Evolutionary conservation across 2,113 vertebrate species (phyloP).

Genomic region (Felis catus): F.catus_Fca126_mat1.0 CM031413.1:102245501-102246000

Average conservation of each 20-base stretch:
- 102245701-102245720: conserved; percentile 23
- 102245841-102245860: not conserved
- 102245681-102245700: not conserved
- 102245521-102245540: not conserved
- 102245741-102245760: not conserved
- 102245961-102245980: conserved; percentile 76
- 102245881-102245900: conserved; percentile 49
- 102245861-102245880: conserved; percentile 47
- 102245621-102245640: not conserved
- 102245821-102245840: not conserved
- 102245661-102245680: not conserved
- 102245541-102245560: not conserved
- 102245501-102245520: not conserved
- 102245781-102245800: not conserved
- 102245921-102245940: conserved; percentile 65
- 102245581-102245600: not conserved
- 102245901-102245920: conserved; percentile 62
- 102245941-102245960: conserved; percentile 78
- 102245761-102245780: not conserved
- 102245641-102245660: not conserved
- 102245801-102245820: not conserved
- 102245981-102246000: conserved; percentile 74
- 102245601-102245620: not conserved
- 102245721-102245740: not conserved
- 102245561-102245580: not conserved